Evolutionary conservation across 1,140 invertebrate genomes (phyloP).

Genomic region (Portunus trituberculatus): DNA sequence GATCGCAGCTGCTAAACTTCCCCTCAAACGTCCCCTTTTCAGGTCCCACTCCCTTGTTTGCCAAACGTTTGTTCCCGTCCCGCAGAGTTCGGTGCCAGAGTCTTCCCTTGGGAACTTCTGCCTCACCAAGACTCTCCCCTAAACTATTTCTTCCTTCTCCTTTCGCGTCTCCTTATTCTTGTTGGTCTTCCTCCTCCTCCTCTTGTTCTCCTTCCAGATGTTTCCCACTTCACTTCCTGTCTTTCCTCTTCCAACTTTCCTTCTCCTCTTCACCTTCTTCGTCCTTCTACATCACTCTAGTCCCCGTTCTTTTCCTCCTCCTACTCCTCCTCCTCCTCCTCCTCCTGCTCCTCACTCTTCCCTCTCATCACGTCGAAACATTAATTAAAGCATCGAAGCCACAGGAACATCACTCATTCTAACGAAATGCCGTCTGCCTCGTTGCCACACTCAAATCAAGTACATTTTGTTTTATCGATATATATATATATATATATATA

Average conservation of each 20-base stretch:
- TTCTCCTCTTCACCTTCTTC: neutral
- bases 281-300: neutral
- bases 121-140: neutral
- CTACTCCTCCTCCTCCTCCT: neutral
- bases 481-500: too few species aligned
- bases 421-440: neutral
- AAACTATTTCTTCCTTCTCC: neutral
- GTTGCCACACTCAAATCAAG: neutral
- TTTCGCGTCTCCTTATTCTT: neutral
- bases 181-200: too few species aligned
- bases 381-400: neutral
- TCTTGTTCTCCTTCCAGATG: neutral
- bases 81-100: neutral
- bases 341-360: neutral
- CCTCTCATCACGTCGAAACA: neutral
- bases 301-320: neutral
- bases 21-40: slow-evolving; percentile 8
- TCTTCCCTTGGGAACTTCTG: neutral
- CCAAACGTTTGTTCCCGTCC: neutral
- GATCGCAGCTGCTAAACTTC: neutral
- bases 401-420: neutral
- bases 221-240: neutral
- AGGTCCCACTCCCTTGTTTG: neutral
- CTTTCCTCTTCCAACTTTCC: neutral
- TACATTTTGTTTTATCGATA: too few species aligned